Percentiles rank a stretch among this genome's conserved stretches.
These are phyloP conservation scores for Mareca strepera DNA, from an alignment of 2,797 vertebrate genomes.

Conservation along the genomic window DNA sequence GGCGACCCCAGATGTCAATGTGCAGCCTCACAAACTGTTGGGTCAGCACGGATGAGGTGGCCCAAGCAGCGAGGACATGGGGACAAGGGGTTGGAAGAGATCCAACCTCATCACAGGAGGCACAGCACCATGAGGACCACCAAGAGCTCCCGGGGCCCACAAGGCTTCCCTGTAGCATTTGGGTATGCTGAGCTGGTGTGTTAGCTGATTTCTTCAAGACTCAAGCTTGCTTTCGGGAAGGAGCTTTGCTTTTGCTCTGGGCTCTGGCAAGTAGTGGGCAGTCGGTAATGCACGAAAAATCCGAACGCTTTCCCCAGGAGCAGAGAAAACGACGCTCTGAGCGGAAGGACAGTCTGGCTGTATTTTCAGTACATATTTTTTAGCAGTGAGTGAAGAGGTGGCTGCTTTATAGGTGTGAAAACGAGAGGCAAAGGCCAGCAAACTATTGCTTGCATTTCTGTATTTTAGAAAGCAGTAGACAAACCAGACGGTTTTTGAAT, in stretches of 20 bases:
- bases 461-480: background rate
- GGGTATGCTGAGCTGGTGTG: background rate
- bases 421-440: background rate
- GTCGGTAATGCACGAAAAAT: background rate
- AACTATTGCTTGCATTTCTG: background rate
- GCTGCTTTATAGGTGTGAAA: background rate
- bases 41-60: background rate
- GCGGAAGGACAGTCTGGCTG: background rate
- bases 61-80: background rate
- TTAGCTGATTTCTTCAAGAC: background rate
- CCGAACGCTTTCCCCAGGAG: background rate
- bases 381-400: background rate
- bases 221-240: background rate
- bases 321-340: background rate
- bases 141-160: background rate
- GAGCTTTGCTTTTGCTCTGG: background rate
- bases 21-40: background rate
- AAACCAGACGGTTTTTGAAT: background rate
- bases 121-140: fast-evolving
- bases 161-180: background rate
- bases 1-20: background rate
- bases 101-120: background rate
- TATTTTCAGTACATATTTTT: background rate
- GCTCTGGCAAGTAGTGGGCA: background rate
- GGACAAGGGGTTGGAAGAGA: background rate